Conservation (phyloP, 2,888 invertebrate genomes). For the Agonum fuliginosum region DNA sequence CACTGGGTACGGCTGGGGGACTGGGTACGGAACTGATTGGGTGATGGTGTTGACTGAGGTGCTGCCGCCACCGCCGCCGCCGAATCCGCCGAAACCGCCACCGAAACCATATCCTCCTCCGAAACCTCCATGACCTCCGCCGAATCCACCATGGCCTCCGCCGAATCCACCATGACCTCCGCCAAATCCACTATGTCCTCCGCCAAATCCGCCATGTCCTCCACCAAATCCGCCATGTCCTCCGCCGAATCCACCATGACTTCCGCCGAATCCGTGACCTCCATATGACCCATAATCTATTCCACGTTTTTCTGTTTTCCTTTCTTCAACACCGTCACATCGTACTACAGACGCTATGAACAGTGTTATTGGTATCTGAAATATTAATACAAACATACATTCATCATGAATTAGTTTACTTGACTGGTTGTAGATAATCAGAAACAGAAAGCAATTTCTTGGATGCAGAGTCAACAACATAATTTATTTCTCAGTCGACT, state of each 20-base stretch:
- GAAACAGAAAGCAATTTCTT: no score
- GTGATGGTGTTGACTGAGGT: slow-evolving; percentile 69
- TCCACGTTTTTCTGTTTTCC: slow-evolving; percentile 25
- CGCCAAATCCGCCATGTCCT: slow-evolving; percentile 53
- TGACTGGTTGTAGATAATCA: no score
- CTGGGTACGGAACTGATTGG: slow-evolving; percentile 73
- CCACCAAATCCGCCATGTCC: slow-evolving; percentile 32
- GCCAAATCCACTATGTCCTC: slow-evolving; percentile 57
- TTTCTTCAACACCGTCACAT: slow-evolving; percentile 55
- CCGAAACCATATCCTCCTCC: slow-evolving; percentile 36
- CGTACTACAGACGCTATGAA: slow-evolving; percentile 62
- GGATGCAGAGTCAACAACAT: no score
- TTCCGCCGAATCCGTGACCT: slow-evolving; percentile 1
- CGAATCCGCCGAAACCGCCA: slow-evolving; percentile 42
- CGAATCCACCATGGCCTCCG: slow-evolving; percentile 28
- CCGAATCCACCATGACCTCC: slow-evolving; percentile 51
- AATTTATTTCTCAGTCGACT: no score
- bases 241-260: slow-evolving; percentile 5
- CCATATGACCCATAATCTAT: not conserved
- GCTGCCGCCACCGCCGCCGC: slow-evolving; percentile 66
- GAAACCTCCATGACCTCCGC: slow-evolving; percentile 45
- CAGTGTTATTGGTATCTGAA: slow-evolving; percentile 66
- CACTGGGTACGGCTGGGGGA: slow-evolving; percentile 72
- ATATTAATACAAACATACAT: slow-evolving; percentile 24
- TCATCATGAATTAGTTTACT: no score